Base-by-base conservation (phyloP, 2,113 vertebrate species). In the Meleagris gallopavo region DNA sequence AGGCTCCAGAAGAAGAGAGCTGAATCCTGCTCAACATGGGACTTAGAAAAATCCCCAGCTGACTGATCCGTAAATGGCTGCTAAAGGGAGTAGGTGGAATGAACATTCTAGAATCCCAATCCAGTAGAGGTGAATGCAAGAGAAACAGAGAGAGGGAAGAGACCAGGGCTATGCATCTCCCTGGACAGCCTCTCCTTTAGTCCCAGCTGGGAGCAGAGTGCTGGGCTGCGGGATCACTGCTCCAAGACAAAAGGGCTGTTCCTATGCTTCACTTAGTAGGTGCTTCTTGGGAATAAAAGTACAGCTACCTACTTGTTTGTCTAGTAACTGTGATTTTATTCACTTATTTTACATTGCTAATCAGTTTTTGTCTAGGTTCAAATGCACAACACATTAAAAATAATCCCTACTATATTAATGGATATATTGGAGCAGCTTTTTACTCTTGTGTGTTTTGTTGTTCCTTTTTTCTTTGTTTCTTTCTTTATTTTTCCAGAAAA, bases 351-450 rank as follows among this genome's bases (percentile, higher is more conserved):
- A 84, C 65, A 70, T 69, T 19, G 45, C 52, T 73, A 79, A 73
- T 78, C 52, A 76, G 19, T 36, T 85, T 95, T 79, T 64, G 58
- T 86, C 24, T 40, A 38, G 54, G 41, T 45, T 75, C 58, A 93
- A 88, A 77, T 34, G 18, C 22, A 62, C 34, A 88, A 57, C 38
- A 27, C 32, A 7, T 91, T 81, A 90, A 76, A 67, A 94, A 90
- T 85, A 86, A 41, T 45, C n/a, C 18, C 30, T 43, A 27, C 48
- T 76, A 61, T 89, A 89, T 88, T 96, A 97, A 96, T 96, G 89
- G 77, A 40, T 94, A 71, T 95, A 96, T 95, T 70, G 60, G 48
- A 97, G 48, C 60, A 86, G 86, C 55, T 96, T 97, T 96, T 91
- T 74, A 88, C 46, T 87, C 7, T 18, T 50, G 22, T 9, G 0